Evolutionary conservation across 2,888 invertebrate genomes (phyloP).

Genomic region (Podabrus alpinus): DNA sequence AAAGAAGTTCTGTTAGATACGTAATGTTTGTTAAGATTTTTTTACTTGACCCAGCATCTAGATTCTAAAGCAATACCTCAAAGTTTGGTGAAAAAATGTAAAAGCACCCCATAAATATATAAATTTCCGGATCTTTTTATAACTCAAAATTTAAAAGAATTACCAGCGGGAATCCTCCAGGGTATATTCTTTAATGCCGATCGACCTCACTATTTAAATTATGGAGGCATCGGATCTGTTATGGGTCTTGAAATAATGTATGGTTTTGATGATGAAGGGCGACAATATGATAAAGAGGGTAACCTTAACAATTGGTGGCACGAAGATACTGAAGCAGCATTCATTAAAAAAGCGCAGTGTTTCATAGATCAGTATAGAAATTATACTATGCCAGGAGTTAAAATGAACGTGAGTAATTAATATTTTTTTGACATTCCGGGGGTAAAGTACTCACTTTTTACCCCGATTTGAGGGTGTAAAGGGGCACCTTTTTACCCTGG

Average conservation of each 20-base stretch:
- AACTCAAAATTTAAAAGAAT: constrained; percentile 63
- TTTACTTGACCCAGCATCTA: no score
- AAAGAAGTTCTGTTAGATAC: no score
- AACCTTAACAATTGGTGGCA: constrained; percentile 58
- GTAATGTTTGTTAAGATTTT: no score
- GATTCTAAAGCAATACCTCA: no score
- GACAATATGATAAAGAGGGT: constrained; percentile 10
- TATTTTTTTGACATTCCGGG: no score
- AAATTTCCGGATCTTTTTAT: constrained; percentile 49
- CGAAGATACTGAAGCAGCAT: constrained; percentile 82
- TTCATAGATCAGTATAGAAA: constrained; percentile 89
- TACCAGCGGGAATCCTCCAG: constrained; percentile 87
- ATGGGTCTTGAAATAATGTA: constrained; percentile 88
- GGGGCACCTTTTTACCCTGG: no score
- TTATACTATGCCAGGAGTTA: constrained; percentile 73
- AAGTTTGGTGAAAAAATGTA: no score
- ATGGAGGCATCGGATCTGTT: constrained; percentile 81
- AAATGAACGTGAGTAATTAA: constrained; percentile 57
- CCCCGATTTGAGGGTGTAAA: no score
- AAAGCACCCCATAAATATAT: constrained; percentile 58
- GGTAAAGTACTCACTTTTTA: no score
- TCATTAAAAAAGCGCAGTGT: constrained; percentile 77
- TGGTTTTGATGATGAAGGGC: constrained; percentile 65
- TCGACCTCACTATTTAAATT: constrained; percentile 84
- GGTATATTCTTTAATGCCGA: constrained; percentile 82